Base-by-base conservation (phyloP, 1,140 invertebrate genomes). In the Drosophila pseudoobscura region DNA sequence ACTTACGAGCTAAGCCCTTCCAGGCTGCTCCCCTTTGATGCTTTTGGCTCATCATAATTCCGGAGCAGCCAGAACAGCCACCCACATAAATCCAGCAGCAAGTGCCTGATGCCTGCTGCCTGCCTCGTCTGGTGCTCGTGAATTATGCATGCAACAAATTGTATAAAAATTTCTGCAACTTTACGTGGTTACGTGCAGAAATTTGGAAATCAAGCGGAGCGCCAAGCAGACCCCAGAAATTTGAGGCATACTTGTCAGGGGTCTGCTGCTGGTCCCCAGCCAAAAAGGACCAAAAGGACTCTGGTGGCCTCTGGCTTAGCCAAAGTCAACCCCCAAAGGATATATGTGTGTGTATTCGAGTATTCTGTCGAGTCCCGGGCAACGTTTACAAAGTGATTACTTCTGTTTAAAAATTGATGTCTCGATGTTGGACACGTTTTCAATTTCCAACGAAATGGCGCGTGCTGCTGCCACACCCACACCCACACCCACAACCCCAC, bases 61-160 rank as follows among this genome's bases (percentile, higher is more conserved):
- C 71, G 61, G 66, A 69, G 63, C n/a, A 20, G 45, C 43, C 54
- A 56, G 51, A 54, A 45, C 41, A 29, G 60, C 15, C 57, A 75
- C 56, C 61, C 71, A 75, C 65, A 82, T 87, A 87, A 85, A 85
- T 85, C 82, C 74, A 73, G 39, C 72, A 60, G 56, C 77, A 39
- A 26, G 6, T 35, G 51, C 60, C 70, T 57, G 29, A 55, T 64
- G 47, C 74, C 39, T 24, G 73, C 24, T 5, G 24, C 4, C 24
- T 26, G 24, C 24, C 20, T 20, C 20, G 20, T 20, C 1, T 73
- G 49, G 70, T 90, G 66, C 65, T 78, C 56, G 57, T 90, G 83
- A 90, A 90, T 90, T 90, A 90, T 90, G 88, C 88, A 90, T 90
- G 88, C 83, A 90, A 88, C 79, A 88, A 90, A 90, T 90, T 90